Conservation (phyloP, 2,888 invertebrate species). For the Harpagoxenus sublaevis region DNA sequence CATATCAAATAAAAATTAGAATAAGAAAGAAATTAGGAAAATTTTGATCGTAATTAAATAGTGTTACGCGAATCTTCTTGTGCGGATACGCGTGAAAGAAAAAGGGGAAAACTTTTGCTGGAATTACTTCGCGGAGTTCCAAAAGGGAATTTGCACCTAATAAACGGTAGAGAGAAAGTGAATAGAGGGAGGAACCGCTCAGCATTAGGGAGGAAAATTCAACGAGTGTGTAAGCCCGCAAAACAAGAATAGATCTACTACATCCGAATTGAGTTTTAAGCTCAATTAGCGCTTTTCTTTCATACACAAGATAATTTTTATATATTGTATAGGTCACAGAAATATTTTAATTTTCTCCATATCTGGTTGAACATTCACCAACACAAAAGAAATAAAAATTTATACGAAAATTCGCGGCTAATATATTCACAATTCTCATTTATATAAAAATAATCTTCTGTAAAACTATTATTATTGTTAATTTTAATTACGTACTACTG, state of each 20-base stretch:
- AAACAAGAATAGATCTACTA: slow-evolving; percentile 11
- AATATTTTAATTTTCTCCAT: background rate
- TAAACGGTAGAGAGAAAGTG: slow-evolving; percentile 27
- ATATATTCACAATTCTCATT: background rate
- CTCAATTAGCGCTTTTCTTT: slow-evolving; percentile 40
- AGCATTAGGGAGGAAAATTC: slow-evolving; percentile 27
- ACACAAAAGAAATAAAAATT: background rate
- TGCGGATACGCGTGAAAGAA: background rate
- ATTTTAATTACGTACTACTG: background rate
- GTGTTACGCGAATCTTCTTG: background rate
- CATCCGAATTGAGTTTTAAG: slow-evolving; percentile 24
- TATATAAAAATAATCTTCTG: background rate
- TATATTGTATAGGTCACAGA: background rate
- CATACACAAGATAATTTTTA: background rate
- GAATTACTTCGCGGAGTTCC: slow-evolving; percentile 31
- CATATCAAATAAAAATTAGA: background rate
- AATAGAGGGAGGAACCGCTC: background rate
- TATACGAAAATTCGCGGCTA: background rate
- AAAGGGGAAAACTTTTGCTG: slow-evolving; percentile 9
- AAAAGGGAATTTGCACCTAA: slow-evolving; percentile 20
- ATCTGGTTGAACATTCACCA: background rate
- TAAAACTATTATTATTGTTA: background rate
- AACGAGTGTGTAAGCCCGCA: slow-evolving; percentile 15
- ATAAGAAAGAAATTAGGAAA: background rate
- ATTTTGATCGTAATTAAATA: background rate